Conservation (phyloP, 2,888 invertebrate genomes). For the Nephrotoma appendiculata region DNA sequence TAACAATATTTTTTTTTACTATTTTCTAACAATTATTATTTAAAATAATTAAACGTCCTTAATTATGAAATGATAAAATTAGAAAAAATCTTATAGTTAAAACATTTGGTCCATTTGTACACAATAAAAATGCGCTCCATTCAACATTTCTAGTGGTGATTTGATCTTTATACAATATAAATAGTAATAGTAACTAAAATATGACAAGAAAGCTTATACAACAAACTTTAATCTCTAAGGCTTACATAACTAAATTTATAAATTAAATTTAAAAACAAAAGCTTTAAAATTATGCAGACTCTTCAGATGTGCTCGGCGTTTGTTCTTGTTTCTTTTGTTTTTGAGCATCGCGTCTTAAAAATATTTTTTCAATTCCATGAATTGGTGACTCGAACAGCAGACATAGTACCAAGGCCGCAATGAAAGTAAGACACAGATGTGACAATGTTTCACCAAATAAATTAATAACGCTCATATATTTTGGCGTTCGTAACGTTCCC, state of each 20-base stretch:
- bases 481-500: conserved; percentile 43
- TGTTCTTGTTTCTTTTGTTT: conserved; percentile 1
- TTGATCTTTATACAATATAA: not conserved
- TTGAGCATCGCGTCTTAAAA: conserved; percentile 35
- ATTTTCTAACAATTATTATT: not conserved
- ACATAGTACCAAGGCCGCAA: conserved; percentile 45
- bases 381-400: conserved; percentile 57
- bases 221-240: not conserved
- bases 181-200: not conserved
- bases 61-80: not conserved
- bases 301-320: conserved; percentile 12
- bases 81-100: not conserved
- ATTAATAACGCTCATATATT: conserved; percentile 44
- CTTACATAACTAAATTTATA: not conserved
- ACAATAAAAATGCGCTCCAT: not conserved
- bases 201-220: not conserved
- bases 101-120: not conserved
- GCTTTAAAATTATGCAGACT: conserved; percentile 9
- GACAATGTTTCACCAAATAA: conserved; percentile 40
- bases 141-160: not conserved
- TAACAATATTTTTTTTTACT: not conserved
- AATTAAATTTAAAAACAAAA: not conserved
- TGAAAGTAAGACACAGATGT: conserved; percentile 45
- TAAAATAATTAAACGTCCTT: not conserved
- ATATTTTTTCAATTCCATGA: conserved; percentile 51